Evolutionary conservation across 92 coral and sea anemone species (phyloP).

Genomic region (Pocillopora meandrina): DNA sequence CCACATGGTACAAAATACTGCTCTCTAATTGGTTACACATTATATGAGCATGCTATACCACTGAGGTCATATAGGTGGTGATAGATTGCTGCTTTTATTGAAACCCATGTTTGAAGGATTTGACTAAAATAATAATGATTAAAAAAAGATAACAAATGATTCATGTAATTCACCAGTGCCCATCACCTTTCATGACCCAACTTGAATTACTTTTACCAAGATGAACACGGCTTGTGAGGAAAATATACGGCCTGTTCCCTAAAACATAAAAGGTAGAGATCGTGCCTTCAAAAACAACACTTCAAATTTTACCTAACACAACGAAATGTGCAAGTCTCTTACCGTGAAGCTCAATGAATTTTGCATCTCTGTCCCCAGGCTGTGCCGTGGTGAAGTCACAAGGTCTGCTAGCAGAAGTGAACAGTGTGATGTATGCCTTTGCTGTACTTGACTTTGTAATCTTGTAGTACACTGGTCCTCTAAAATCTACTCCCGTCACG

Average conservation of each 20-base stretch:
- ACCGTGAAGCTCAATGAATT: constrained; percentile 64
- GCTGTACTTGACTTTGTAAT: constrained; percentile 7
- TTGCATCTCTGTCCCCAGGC: constrained; percentile 67
- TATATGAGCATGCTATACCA: too few relatives aligned
- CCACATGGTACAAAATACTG: too few relatives aligned
- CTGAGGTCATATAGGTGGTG: too few relatives aligned
- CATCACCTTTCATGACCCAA: constrained; percentile 97
- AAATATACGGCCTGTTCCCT: constrained; percentile 90
- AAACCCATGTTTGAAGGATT: too few relatives aligned
- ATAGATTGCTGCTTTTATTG: too few relatives aligned
- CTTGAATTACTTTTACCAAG: constrained; percentile 97
- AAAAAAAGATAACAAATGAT: too few relatives aligned
- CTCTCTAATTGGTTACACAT: too few relatives aligned
- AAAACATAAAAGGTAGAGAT: constrained; percentile 1
- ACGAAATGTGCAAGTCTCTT: constrained; percentile 13
- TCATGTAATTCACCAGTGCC: neutral
- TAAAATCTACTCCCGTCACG: constrained; percentile 67
- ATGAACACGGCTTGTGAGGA: constrained; percentile 92
- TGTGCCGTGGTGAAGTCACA: constrained; percentile 94
- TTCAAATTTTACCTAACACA: neutral
- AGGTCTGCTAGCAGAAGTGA: constrained; percentile 67
- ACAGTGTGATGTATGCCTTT: constrained; percentile 55
- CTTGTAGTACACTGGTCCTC: constrained; percentile 57
- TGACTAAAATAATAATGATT: too few relatives aligned
- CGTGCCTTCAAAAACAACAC: constrained; percentile 54